Conservation (phyloP, 2,797 vertebrate genomes). For the Chelon auratus region DNA sequence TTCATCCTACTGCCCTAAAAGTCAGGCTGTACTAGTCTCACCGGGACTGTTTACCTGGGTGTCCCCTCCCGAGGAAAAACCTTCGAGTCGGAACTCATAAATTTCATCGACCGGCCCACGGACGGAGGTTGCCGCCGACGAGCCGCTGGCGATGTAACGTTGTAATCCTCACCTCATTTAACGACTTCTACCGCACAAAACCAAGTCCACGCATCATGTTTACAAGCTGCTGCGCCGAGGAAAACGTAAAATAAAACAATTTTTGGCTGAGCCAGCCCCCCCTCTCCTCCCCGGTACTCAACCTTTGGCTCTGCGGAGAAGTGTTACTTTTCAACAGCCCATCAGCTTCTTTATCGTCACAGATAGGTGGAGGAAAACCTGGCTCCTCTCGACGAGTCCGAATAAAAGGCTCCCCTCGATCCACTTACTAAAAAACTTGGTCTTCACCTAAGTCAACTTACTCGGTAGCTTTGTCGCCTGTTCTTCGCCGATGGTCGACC, state of each 20-base stretch:
- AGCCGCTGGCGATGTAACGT: constrained; percentile 71
- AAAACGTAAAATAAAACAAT: constrained; percentile 62
- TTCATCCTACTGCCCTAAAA: constrained; percentile 54
- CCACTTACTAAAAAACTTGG: constrained; percentile 80
- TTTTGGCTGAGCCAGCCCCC: constrained; percentile 49
- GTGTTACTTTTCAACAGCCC: constrained; percentile 87
- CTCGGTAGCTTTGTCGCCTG: constrained; percentile 78
- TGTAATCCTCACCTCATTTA: constrained; percentile 74
- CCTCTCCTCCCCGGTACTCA: constrained; percentile 68
- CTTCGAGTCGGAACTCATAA: constrained; percentile 70
- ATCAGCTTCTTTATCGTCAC: constrained; percentile 85
- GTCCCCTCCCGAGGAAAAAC: constrained; percentile 56
- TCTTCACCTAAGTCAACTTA: constrained; percentile 81
- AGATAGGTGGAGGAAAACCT: constrained; percentile 85
- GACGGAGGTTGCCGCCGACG: constrained; percentile 57
- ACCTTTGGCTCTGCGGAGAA: constrained; percentile 85
- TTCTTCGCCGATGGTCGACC: constrained; percentile 75
- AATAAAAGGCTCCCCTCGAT: constrained; percentile 82
- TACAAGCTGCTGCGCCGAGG: constrained; percentile 27
- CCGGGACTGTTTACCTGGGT: constrained; percentile 68
- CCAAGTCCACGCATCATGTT: constrained; percentile 49
- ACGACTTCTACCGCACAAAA: constrained; percentile 58
- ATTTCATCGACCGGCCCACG: constrained; percentile 71
- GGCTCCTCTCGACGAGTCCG: constrained; percentile 83
- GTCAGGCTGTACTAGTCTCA: constrained; percentile 30